Conservation (phyloP, 2,113 vertebrate species). For the Todiramphus saurophagus region DNA sequence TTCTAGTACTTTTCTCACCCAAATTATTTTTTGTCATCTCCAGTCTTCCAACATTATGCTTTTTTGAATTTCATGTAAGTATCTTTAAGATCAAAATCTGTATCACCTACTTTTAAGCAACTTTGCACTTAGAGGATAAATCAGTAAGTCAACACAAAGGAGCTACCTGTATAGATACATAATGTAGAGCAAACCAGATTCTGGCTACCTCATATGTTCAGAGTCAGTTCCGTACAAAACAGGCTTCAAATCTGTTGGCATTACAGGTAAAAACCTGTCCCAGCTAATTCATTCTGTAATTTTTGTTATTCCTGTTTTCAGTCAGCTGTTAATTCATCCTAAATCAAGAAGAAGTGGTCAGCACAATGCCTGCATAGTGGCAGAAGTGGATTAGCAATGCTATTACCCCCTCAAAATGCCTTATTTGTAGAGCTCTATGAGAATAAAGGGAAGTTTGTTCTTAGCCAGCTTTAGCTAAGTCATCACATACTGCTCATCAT, state of each 20-base stretch:
- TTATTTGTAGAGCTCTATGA: background rate
- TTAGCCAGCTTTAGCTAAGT: background rate
- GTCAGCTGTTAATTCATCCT: background rate
- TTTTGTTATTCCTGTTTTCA: background rate
- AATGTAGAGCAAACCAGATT: background rate
- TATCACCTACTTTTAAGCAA: background rate
- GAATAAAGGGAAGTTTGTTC: background rate
- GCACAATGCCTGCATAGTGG: accelerated
- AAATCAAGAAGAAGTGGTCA: background rate
- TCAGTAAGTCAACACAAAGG: background rate
- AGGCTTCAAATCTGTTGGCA: background rate
- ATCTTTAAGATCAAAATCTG: background rate
- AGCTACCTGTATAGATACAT: accelerated
- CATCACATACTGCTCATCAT: background rate
- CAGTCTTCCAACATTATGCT: background rate
- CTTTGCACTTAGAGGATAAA: background rate
- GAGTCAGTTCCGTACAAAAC: background rate
- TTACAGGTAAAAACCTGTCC: background rate
- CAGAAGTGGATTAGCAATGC: background rate
- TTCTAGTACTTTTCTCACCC: background rate
- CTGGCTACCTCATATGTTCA: background rate
- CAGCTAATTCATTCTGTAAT: background rate
- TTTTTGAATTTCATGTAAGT: conserved; percentile 3
- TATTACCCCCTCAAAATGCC: background rate
- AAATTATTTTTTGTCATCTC: background rate